phyloP scores from a whole-genome alignment of 2,797 vertebrate genomes.

The Lithobates sylvaticus region DNA sequence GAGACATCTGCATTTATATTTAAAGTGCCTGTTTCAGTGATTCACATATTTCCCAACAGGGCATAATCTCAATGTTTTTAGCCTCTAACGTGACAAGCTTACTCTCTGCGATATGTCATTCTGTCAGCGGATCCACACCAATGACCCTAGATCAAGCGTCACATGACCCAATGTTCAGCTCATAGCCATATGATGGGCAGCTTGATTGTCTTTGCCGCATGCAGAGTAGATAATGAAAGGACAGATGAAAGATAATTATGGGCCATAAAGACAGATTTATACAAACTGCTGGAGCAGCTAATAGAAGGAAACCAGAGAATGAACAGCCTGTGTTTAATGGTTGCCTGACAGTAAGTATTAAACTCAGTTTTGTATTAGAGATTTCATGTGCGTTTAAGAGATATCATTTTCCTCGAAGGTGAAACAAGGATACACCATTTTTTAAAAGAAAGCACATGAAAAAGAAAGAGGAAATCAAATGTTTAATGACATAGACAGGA shows the following conservation, averaged over 20 bases:
- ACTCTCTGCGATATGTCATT: constrained; percentile 17
- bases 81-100: constrained; percentile 8
- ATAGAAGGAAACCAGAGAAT: constrained; percentile 44
- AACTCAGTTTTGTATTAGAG: constrained; percentile 28
- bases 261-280: constrained; percentile 56
- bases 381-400: constrained; percentile 27
- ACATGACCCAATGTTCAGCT: constrained; percentile 37
- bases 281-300: constrained; percentile 56
- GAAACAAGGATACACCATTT: constrained; percentile 33
- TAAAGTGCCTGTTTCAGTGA: not conserved
- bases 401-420: constrained; percentile 21
- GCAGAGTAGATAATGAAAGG: constrained; percentile 50
- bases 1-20: not conserved
- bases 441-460: not conserved
- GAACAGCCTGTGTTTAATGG: constrained; percentile 48
- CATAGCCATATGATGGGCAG: constrained; percentile 37
- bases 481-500: not conserved
- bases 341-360: constrained; percentile 31
- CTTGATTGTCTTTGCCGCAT: constrained; percentile 42
- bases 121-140: constrained; percentile 10
- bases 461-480: constrained; percentile 8
- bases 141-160: constrained; percentile 22
- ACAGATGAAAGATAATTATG: constrained; percentile 59
- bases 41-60: constrained; percentile 5
- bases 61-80: not conserved